Percentiles rank a stretch among this genome's conserved stretches.
These are phyloP conservation scores for Atherinomorus stipes DNA, from an alignment of 2,113 vertebrate species.

Conservation along the genomic window DNA sequence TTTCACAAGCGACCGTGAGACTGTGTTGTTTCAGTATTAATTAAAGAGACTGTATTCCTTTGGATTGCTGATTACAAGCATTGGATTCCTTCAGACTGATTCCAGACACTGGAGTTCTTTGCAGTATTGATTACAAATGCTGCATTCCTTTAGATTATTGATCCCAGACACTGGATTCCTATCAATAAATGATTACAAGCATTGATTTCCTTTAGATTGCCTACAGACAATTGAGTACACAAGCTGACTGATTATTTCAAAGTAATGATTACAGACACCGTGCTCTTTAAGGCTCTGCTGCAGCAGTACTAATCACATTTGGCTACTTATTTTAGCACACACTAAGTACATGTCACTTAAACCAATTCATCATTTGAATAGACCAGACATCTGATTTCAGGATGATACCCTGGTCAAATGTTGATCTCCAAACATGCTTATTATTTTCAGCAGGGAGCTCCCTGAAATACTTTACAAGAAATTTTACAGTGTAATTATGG, in stretches of 20 bases:
- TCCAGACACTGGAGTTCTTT: neutral
- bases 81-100: slow-evolving; percentile 7
- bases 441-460: neutral
- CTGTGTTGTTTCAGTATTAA: neutral
- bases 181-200: neutral
- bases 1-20: neutral
- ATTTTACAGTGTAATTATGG: neutral
- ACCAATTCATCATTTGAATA: too few species aligned
- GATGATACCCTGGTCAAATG: neutral
- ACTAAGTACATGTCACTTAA: neutral
- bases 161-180: neutral
- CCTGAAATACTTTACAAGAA: neutral
- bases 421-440: neutral
- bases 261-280: neutral
- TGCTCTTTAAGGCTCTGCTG: neutral
- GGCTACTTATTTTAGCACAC: neutral
- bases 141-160: slow-evolving; percentile 9
- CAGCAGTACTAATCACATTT: neutral
- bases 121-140: neutral
- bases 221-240: neutral
- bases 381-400: too few species aligned
- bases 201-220: neutral
- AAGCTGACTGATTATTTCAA: neutral
- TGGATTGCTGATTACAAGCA: slow-evolving; percentile 16
- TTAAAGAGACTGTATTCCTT: slow-evolving; percentile 3